phyloP scores from a whole-genome alignment of 2,888 invertebrate species.

The Synergus umbraculus region DNA sequence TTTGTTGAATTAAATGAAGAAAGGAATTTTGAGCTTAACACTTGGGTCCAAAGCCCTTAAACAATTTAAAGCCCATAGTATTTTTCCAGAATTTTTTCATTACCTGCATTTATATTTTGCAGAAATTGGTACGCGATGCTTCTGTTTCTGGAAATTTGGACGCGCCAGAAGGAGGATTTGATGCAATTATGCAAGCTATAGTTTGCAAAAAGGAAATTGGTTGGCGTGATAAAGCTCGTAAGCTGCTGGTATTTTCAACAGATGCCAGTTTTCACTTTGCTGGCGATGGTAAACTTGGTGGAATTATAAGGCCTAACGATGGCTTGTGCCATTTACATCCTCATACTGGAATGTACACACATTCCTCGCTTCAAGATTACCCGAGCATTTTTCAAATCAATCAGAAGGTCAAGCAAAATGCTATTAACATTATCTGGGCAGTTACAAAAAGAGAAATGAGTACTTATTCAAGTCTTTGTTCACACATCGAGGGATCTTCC shows the following conservation, averaged over 20 bases:
- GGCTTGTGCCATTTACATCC: slow-evolving; percentile 88
- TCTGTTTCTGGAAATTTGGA: slow-evolving; percentile 97
- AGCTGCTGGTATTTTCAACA: slow-evolving; percentile 98
- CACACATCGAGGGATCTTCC: slow-evolving; percentile 95
- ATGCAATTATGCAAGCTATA: slow-evolving; percentile 99
- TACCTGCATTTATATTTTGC: slow-evolving; percentile 45
- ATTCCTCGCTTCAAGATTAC: slow-evolving; percentile 93
- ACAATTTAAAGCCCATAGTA: not conserved
- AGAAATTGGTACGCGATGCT: slow-evolving; percentile 88
- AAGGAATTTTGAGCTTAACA: too few species aligned
- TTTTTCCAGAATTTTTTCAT: not conserved
- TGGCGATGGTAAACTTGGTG: slow-evolving; percentile 98
- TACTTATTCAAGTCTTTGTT: slow-evolving; percentile 90
- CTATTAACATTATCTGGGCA: slow-evolving; percentile 98
- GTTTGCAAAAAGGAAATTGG: slow-evolving; percentile 94
- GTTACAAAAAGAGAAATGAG: slow-evolving; percentile 91
- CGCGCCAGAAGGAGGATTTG: slow-evolving; percentile 99
- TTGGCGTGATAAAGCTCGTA: slow-evolving; percentile 95
- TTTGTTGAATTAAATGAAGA: too few species aligned
- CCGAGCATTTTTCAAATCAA: slow-evolving; percentile 98
- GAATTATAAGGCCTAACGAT: slow-evolving; percentile 95
- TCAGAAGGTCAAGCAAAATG: slow-evolving; percentile 91
- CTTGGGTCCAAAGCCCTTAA: too few species aligned
- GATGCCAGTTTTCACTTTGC: slow-evolving; percentile 99
- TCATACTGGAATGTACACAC: slow-evolving; percentile 85